Base-by-base conservation (phyloP, 30 jellyfish, hydroid and myxozoan species). In the Aurelia aurita complex sp. Pacific region DNA sequence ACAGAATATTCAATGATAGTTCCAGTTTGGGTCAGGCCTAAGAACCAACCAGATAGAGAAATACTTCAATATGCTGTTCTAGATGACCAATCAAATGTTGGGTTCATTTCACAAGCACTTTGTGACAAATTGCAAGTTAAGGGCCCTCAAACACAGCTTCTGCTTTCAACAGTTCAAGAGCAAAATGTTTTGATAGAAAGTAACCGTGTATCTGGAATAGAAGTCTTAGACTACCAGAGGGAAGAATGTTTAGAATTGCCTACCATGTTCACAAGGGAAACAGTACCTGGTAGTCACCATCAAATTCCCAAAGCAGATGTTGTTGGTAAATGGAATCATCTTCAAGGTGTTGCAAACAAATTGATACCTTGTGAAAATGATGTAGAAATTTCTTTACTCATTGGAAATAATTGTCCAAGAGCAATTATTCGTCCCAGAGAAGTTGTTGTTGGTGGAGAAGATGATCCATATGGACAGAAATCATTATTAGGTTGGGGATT, bases 401-500 rank as follows among this genome's bases (percentile, higher is more conserved):
- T 59, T 59, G 68, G 68, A 59, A 59, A 2, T 59, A 59, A 59
- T 12, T 59, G 68, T 18, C 68, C 68, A 3, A 59, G 68, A 59
- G 68, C 68, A 59, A 54, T 54, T 54, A 59, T 59, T 2, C 68
- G 68, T 59, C 68, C 68, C 9, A 59, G 68, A 59, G 68, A 59
- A 13, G 68, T 59, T 59, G 29, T 59, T 59, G 68, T 59, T 18
- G 68, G 18, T 59, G 68, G 29, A 59, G 68, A 59, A 59, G 29
- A 59, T 59, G 18, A 59, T 59, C 29, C 29, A 23, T 23, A 23
- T 23, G 29, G 29, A 23, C 29, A 23, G 29, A 23, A 23, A 23
- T 23, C 29, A 23, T 23, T 23, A 23, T 23, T 23, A 23, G 29
- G 29, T 23, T 23, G 29, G 29, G 29, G 29, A 23, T 0, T 23